Evolutionary conservation across 2,113 vertebrate genomes (phyloP).

Genomic region (Nothocercus nigrocapillus): DNA sequence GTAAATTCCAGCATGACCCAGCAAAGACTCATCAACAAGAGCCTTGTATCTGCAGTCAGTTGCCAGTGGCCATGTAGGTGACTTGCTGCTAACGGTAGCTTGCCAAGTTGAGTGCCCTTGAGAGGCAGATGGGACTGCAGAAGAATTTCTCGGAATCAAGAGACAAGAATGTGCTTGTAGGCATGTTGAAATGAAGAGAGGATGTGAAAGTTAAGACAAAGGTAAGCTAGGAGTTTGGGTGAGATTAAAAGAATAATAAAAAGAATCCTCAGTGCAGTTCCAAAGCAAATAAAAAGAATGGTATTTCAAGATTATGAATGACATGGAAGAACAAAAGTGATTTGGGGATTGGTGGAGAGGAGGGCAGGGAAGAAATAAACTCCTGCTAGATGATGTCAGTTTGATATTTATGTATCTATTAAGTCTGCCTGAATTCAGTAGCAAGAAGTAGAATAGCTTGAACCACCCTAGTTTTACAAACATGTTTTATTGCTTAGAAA

Average conservation of each 20-base stretch:
- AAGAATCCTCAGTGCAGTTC: background rate
- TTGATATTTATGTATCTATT: constrained; percentile 7
- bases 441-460: background rate
- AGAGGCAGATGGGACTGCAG: background rate
- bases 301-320: background rate
- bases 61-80: background rate
- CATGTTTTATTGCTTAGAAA: constrained; percentile 6
- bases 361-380: background rate
- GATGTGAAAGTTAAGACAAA: background rate
- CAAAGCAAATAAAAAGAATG: background rate
- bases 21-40: background rate
- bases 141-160: background rate
- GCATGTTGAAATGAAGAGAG: background rate
- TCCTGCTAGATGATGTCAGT: background rate
- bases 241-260: background rate
- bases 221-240: background rate
- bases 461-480: background rate
- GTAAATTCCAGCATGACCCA: background rate
- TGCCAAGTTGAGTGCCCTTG: background rate
- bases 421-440: background rate
- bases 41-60: background rate
- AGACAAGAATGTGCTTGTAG: background rate
- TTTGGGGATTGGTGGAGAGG: background rate
- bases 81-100: background rate
- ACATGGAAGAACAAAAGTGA: background rate